These are phyloP conservation scores for Atopsyche davidsoni DNA, from an alignment of 1,140 invertebrate genomes.

Conservation along the genomic window DNA sequence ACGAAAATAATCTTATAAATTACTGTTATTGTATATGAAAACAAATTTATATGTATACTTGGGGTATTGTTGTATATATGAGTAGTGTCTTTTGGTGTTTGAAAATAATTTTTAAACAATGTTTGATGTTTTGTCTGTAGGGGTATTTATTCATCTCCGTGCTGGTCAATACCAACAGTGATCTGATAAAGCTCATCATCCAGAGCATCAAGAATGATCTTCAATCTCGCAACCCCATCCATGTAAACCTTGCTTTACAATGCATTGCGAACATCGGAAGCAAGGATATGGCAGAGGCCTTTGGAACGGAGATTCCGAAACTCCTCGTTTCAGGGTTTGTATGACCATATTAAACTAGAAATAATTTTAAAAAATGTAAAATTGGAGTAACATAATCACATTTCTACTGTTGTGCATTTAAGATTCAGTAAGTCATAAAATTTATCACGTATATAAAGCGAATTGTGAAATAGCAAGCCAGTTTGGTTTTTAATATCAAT, in stretches of 20 bases:
- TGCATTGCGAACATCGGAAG: slow-evolving; percentile 99
- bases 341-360: not conserved
- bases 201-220: slow-evolving; percentile 99
- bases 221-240: slow-evolving; percentile 92
- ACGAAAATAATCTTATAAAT: too few relatives aligned
- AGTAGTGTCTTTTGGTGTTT: too few relatives aligned
- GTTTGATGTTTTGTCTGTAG: slow-evolving; percentile 56
- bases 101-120: too few relatives aligned
- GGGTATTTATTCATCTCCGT: slow-evolving; percentile 99
- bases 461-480: too few relatives aligned
- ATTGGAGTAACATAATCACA: too few relatives aligned
- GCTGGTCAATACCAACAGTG: slow-evolving; percentile 97
- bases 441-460: too few relatives aligned
- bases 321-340: slow-evolving; percentile 91
- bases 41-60: slow-evolving; percentile 3
- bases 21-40: too few relatives aligned
- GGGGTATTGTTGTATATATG: not conserved
- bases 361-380: too few relatives aligned
- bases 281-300: slow-evolving; percentile 99
- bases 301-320: slow-evolving; percentile 97
- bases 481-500: slow-evolving; percentile 1
- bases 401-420: too few relatives aligned
- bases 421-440: too few relatives aligned
- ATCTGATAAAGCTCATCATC: slow-evolving; percentile 98
- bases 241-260: slow-evolving; percentile 98